Evolutionary conservation across 2,113 vertebrate species (phyloP).

Genomic region (Opisthocomus hoazin): DNA sequence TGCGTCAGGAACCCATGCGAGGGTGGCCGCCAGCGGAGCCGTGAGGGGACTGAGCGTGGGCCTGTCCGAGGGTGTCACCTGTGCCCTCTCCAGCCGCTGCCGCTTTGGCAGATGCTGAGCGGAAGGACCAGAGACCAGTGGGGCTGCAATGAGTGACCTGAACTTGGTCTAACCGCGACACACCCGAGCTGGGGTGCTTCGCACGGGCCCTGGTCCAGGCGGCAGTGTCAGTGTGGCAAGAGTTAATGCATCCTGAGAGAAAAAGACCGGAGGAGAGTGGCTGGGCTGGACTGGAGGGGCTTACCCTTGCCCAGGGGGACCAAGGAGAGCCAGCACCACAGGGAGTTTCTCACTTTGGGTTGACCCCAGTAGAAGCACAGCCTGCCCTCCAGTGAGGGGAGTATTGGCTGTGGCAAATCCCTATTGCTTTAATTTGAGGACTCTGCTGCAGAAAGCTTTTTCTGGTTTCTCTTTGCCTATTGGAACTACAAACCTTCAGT

Average conservation of each 20-base stretch:
- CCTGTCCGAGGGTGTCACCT: too few relatives aligned
- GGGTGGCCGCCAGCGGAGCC: accelerated
- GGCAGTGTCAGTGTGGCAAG: accelerated
- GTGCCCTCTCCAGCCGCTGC: background rate
- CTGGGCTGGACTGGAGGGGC: background rate
- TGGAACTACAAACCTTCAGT: background rate
- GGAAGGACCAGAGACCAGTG: background rate
- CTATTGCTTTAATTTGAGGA: background rate
- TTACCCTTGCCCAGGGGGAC: background rate
- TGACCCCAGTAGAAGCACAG: background rate
- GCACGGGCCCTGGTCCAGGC: accelerated
- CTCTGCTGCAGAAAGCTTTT: background rate
- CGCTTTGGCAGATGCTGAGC: background rate
- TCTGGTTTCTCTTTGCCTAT: background rate
- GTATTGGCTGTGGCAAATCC: background rate
- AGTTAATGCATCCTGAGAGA: background rate
- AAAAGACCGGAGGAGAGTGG: background rate
- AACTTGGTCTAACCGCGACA: accelerated
- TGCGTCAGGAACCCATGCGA: accelerated
- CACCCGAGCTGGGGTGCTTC: background rate
- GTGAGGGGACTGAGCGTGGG: accelerated
- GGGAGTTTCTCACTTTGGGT: background rate
- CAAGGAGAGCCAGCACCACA: background rate
- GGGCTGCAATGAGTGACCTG: accelerated
- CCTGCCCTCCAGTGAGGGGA: background rate